A percentile compares a stretch with the other conserved stretches of the same genome.
Evolutionary conservation across 1,140 invertebrate species (phyloP).

Genomic region (Octopus sinensis): DNA sequence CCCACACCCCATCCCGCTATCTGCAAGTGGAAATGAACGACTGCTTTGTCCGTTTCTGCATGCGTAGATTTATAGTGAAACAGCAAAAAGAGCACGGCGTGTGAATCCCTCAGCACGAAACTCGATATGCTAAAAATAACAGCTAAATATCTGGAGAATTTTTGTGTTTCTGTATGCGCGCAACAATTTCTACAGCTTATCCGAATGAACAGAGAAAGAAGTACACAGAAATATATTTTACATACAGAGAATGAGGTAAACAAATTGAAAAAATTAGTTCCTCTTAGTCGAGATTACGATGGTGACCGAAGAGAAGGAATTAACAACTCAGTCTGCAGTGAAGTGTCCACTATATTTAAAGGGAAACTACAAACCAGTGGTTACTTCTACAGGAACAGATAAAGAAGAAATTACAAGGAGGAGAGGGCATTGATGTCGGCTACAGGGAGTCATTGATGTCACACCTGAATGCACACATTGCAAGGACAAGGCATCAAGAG

Average conservation of each 20-base stretch:
- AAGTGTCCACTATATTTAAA: slow-evolving; percentile 87
- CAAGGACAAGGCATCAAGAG: slow-evolving; percentile 83
- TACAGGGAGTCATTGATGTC: slow-evolving; percentile 95
- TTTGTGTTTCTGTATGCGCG: too few relatives aligned
- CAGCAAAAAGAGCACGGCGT: too few relatives aligned
- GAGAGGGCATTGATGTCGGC: slow-evolving; percentile 87
- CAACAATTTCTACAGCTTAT: too few relatives aligned
- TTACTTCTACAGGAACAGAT: slow-evolving; percentile 81
- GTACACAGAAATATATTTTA: slow-evolving; percentile 80
- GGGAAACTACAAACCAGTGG: slow-evolving; percentile 85
- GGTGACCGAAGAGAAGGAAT: slow-evolving; percentile 82
- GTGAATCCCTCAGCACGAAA: too few relatives aligned
- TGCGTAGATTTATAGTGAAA: too few relatives aligned
- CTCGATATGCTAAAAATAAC: too few relatives aligned
- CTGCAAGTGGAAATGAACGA: too few relatives aligned
- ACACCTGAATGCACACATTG: slow-evolving; percentile 93
- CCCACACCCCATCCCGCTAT: too few relatives aligned
- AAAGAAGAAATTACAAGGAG: slow-evolving; percentile 71
- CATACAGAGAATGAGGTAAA: slow-evolving; percentile 93
- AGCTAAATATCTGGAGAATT: too few relatives aligned
- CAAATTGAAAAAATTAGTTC: slow-evolving; percentile 73
- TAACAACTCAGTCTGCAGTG: slow-evolving; percentile 84
- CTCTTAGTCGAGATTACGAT: slow-evolving; percentile 37
- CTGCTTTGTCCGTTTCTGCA: too few relatives aligned
- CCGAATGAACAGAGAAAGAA: too few relatives aligned